Evolutionary conservation across 2,888 invertebrate genomes (phyloP).

Genomic region (Cloeon dipterum): DNA sequence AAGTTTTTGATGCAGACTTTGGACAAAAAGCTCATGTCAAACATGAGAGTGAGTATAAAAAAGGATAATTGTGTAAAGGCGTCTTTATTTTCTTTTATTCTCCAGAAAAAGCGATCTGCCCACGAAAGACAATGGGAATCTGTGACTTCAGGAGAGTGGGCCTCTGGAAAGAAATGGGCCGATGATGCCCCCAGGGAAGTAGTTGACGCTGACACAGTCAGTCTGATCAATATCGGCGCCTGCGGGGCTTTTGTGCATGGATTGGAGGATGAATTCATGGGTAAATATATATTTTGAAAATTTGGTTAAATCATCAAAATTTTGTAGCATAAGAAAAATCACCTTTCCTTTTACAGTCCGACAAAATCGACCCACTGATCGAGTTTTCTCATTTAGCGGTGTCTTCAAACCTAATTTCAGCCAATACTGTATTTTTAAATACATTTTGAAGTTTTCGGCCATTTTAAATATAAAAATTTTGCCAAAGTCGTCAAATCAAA

Average conservation of each 20-base stretch:
- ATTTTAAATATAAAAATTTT: too few relatives aligned
- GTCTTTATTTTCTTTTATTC: conserved; percentile 3
- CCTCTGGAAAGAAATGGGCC: conserved; percentile 72
- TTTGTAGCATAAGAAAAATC: neutral
- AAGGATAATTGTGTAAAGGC: conserved; percentile 1
- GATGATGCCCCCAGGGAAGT: conserved; percentile 60
- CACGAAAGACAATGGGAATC: conserved; percentile 69
- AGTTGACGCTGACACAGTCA: conserved; percentile 47
- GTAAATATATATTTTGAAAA: conserved; percentile 17
- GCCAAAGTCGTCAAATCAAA: too few relatives aligned
- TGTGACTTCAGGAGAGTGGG: conserved; percentile 73
- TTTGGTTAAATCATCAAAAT: neutral
- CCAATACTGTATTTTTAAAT: too few relatives aligned
- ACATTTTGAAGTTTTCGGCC: too few relatives aligned
- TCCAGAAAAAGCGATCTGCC: conserved; percentile 51
- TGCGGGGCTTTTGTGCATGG: conserved; percentile 98
- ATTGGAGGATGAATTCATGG: conserved; percentile 89
- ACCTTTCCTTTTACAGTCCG: too few relatives aligned
- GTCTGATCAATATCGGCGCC: conserved; percentile 74
- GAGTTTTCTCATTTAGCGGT: too few relatives aligned
- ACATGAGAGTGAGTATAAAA: conserved; percentile 45
- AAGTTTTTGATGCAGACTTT: conserved; percentile 85
- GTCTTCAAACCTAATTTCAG: too few relatives aligned
- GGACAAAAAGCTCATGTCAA: conserved; percentile 93
- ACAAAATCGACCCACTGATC: too few relatives aligned